Base-by-base conservation (phyloP, 2,797 vertebrate genomes). In the Microctenopoma steveboyesi region DNA sequence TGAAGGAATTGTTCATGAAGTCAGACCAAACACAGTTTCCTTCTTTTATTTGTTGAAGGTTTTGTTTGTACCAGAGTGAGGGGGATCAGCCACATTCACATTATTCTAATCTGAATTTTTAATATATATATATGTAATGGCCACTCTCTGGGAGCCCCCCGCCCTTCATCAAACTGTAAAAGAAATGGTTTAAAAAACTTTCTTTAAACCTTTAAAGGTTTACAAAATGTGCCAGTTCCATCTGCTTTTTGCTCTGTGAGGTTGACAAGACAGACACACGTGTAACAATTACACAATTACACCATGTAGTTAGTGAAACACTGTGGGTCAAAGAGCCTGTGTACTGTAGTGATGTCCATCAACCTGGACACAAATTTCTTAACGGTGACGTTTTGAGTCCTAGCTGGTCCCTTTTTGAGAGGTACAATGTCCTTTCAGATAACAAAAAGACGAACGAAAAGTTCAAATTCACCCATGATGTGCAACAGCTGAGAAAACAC, bases 401-500 rank as follows among this genome's bases (percentile, higher is more conserved):
- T 27, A 65, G 5, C 5, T 33, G 4, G 15, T 15, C 37, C 7
- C 40, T 64, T 7, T 1, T 45, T 0, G 1, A 61, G 37, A 11
- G 12, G 59, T n/a, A 4, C 15, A 1, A 46, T 42, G n/a, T 42
- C 9, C 30, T 9, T 69, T 52, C 9, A 66, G 27, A 76, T 52
- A 35, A 18, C 15, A 43, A 54, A 50, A 37, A 9, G 61, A 13
- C 0, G 3, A 58, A 33, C 7, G 5, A 4, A 62, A 48, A 66
- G 33, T 65, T 65, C 22, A 4, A 56, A 65, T 27, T 63, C 4
- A 28, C 11, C 6, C 10, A 4, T 60, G 9, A 58, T 16, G 46
- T 52, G n/a, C 0, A 0, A 55, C 81, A 83, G 75, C 82, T 83
- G 78, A 80, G 55, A 69, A 81, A 87, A 80, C 72, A 43, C 65